Evolutionary conservation across 1,140 invertebrate species (phyloP).

Genomic region (Brachionus manjavacas): DNA sequence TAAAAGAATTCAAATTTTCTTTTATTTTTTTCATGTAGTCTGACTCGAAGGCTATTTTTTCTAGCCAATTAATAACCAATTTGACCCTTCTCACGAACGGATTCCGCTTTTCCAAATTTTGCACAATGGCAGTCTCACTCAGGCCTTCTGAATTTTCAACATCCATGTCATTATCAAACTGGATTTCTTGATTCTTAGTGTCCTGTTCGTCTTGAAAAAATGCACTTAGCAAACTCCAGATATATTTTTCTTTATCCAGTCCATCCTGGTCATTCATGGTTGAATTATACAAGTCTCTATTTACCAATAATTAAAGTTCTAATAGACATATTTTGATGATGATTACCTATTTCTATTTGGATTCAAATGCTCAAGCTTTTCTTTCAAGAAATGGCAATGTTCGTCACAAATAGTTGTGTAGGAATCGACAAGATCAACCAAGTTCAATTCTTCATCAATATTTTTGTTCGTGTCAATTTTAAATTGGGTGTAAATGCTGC

Average conservation of each 20-base stretch:
- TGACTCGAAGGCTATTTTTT: conserved; percentile 66
- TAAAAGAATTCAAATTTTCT: conserved; percentile 67
- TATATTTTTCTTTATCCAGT: conserved; percentile 19
- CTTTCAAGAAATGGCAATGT: conserved; percentile 21
- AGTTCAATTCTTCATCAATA: conserved; percentile 34
- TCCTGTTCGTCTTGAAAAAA: conserved; percentile 22
- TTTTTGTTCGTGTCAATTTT: conserved; percentile 38
- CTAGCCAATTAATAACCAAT: conserved; percentile 84
- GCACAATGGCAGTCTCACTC: conserved; percentile 6
- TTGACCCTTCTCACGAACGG: conserved; percentile 42
- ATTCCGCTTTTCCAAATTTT: conserved; percentile 1
- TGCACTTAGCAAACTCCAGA: neutral
- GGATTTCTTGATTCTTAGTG: neutral
- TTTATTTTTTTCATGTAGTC: conserved; percentile 64
- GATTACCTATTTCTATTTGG: conserved; percentile 7
- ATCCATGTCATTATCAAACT: neutral
- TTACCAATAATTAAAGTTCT: neutral
- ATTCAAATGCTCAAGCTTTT: conserved; percentile 17
- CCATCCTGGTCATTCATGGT: neutral
- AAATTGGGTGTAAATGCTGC: conserved; percentile 37
- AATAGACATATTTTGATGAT: neutral
- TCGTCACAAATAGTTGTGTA: neutral
- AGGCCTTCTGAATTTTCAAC: neutral
- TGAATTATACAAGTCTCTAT: neutral
- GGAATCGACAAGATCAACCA: conserved; percentile 13